Base-by-base conservation (phyloP, 2,888 invertebrate genomes). In the Macrosiphum euphorbiae region DNA sequence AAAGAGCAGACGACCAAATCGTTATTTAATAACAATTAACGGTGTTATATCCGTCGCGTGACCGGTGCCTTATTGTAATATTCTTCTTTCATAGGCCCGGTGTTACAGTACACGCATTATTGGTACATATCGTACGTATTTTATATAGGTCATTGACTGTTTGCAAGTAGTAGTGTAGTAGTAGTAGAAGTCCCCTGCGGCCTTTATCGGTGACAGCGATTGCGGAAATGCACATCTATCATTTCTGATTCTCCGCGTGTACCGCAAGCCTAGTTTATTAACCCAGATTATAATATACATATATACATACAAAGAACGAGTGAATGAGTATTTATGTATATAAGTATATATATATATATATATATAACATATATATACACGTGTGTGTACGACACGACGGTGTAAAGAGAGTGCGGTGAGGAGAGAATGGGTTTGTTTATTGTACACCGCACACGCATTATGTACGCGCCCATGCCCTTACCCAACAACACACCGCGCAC, bases 381-480 rank as follows among this genome's bases (percentile, higher is more conserved):
- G 58, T 52, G 35, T 87, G 41, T 87, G 26, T 41, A 58, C 67
- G 35, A 88, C 11, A 78, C 52, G 88, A 88, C 16, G 11, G 67
- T 88, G 20, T 11, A 78, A 78, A 28, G 78, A 92, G 52, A 92
- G 92, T 16, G 78, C 78, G 78, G 78, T 35, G 78, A 88, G 78
- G 88, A 85, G 61, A 90, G 84, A 94, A 94, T 86, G 90, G 90
- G 86, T 94, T 94, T 94, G 94, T 94, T 94, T 94, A 94, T 94
- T 90, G 90, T 94, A 90, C 58, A 61, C 90, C 94, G 90, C 90
- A 86, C 94, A 94, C 90, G 90, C 94, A 94, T 94, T 94, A 94
- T 94, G 90, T 90, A 86, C 94, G 94, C 94, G 67, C 94, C 86
- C 94, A 94, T 94, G 94, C 90, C 94, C 94, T 94, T 94, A 90